Evolutionary conservation across 2,888 invertebrate species (phyloP), one percentile per base, ranked within the genome.

Genomic region (Epistrophe eligans): DNA sequence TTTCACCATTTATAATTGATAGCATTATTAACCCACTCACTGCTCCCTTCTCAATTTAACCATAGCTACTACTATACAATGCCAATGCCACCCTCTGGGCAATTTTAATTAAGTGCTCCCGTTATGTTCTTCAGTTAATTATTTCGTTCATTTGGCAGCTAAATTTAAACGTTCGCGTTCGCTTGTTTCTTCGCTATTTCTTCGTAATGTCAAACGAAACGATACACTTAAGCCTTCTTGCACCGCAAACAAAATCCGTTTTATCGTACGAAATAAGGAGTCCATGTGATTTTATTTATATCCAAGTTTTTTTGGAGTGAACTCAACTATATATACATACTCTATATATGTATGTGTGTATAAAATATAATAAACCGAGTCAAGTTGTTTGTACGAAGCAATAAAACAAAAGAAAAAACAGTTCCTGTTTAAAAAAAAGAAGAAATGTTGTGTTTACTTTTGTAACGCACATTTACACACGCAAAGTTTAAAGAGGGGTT

Each of bases 91-190:
- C 24, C 73, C 81, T 32, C n/a, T 0, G 58, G 50, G 48, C 19
- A 35, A 55, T 35, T 82, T 87, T 87, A 87, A 82, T 87, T 87
- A 87, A 87, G 79, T 70, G 52, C 79, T 58, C 71, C 58, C 66
- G 38, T 71, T 64, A 50, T 50, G 67, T 66, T 73, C 73, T 74
- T 64, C 58, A 79, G 77, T 87, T 82, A 87, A 87, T 87, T 82
- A 87, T 87, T 87, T 70, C 45, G 74, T 82, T 87, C 74, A 87
- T 87, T 74, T 71, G 85, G 70, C 45, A 79, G 24, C 40, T 43
- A 38, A 67, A 67, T 67, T 67, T 48, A 35, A 67, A 67, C 50
- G 17, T 17, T 45, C 15, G 38, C 50, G 17, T 17, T 45, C 15
- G 19, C 62, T 62, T 9, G 19, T 62, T 24, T 19, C 24, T 43